A percentile compares a stretch with the other conserved stretches of the same genome.
These are phyloP conservation scores for Chalcosyrphus nemorum DNA, from an alignment of 2,888 invertebrate genomes.

Conservation along the genomic window DNA sequence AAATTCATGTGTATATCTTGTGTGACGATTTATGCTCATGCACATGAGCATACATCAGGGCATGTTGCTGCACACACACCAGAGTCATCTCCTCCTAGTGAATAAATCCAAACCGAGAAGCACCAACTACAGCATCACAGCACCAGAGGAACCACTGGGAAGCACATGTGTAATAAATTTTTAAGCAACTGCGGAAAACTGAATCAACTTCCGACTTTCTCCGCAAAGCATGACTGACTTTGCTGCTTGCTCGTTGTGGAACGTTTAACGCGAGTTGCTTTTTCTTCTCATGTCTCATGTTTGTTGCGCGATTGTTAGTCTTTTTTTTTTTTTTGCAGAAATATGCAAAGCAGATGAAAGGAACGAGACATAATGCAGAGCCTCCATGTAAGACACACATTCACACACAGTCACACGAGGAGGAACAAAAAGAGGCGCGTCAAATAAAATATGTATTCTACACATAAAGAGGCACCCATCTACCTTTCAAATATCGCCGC, in stretches of 20 bases:
- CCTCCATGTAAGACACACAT: neutral
- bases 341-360: constrained; percentile 50
- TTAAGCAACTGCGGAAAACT: constrained; percentile 71
- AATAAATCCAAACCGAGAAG: constrained; percentile 40
- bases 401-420: neutral
- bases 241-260: constrained; percentile 54
- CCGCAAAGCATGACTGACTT: constrained; percentile 72
- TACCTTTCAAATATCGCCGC: neutral
- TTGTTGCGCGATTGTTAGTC: neutral
- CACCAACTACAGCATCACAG: neutral
- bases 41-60: constrained; percentile 50
- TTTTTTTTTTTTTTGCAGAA: neutral
- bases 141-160: too few species aligned
- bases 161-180: constrained; percentile 65
- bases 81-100: neutral
- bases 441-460: constrained; percentile 26
- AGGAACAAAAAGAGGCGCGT: neutral
- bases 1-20: constrained; percentile 24
- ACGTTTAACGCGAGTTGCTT: neutral
- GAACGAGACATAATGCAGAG: neutral
- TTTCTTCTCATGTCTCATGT: neutral
- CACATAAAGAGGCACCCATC: constrained; percentile 4
- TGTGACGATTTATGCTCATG: constrained; percentile 54
- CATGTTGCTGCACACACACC: constrained; percentile 32
- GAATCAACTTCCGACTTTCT: constrained; percentile 74